These are phyloP conservation scores for Cygnus olor DNA, from an alignment of 2,797 vertebrate genomes.

Conservation along the genomic window DNA sequence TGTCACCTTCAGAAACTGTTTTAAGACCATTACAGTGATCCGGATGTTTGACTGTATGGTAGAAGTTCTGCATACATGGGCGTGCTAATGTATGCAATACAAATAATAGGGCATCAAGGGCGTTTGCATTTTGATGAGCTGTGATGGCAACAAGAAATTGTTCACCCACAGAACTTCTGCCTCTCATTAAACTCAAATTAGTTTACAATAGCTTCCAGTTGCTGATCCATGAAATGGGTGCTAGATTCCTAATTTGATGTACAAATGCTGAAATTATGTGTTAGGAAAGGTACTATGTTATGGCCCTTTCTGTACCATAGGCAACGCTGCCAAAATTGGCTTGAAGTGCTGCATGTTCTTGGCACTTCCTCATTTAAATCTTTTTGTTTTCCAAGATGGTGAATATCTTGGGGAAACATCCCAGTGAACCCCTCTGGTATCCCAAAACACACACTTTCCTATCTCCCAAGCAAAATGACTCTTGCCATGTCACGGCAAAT, in stretches of 20 bases:
- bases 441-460: not conserved
- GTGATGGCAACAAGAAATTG: not conserved
- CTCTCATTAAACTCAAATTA: not conserved
- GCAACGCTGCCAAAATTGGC: not conserved
- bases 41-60: not conserved
- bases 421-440: not conserved
- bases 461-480: not conserved
- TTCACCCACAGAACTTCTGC: not conserved
- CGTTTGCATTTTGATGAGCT: not conserved
- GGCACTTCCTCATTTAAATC: fast-evolving
- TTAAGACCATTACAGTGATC: not conserved
- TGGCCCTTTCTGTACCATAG: not conserved
- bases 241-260: not conserved
- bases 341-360: not conserved
- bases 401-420: too few relatives aligned
- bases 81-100: not conserved
- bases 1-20: not conserved
- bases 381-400: not conserved
- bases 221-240: not conserved
- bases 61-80: not conserved
- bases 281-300: fast-evolving
- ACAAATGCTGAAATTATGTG: not conserved
- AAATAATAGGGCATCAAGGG: not conserved
- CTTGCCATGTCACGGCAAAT: not conserved
- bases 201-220: not conserved